Evolutionary conservation across 1,140 invertebrate genomes (phyloP).

Genomic region (Drosophila quadrilineata): DNA sequence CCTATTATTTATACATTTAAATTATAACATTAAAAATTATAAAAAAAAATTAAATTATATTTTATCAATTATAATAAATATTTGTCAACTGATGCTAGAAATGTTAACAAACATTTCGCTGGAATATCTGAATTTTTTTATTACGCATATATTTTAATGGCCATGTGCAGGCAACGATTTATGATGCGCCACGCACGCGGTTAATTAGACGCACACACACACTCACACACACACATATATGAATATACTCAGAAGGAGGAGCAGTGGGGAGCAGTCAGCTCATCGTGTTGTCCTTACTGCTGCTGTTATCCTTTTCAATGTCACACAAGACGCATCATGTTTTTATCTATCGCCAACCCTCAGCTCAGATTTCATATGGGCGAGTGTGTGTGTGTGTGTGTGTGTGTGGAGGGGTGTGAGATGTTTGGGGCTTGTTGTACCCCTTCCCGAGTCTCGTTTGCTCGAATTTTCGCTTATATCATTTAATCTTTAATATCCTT

Average conservation of each 20-base stretch:
- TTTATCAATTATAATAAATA: too few species aligned
- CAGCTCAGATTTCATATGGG: constrained; percentile 63
- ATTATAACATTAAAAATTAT: not conserved
- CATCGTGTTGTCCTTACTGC: constrained; percentile 27
- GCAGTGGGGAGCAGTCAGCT: not conserved
- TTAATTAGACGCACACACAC: constrained; percentile 67
- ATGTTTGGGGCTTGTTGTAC: too few species aligned
- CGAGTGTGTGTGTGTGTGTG: not conserved
- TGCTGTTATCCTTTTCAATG: constrained; percentile 75
- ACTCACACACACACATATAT: constrained; percentile 13
- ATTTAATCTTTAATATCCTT: constrained; percentile 79
- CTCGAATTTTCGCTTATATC: constrained; percentile 72
- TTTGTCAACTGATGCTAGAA: too few species aligned
- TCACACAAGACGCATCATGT: constrained; percentile 63
- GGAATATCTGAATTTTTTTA: constrained; percentile 19
- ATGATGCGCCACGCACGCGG: constrained; percentile 75
- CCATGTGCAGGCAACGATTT: constrained; percentile 73
- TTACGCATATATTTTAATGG: constrained; percentile 66
- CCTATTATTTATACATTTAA: not conserved
- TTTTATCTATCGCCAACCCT: constrained; percentile 55
- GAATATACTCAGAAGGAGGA: constrained; percentile 6
- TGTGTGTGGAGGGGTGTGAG: too few species aligned
- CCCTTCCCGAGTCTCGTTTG: not conserved
- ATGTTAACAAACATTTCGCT: not conserved
- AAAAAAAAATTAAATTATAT: not conserved